phyloP scores from a whole-genome alignment of 23 tunicate genomes.

The Styela plicata region DNA sequence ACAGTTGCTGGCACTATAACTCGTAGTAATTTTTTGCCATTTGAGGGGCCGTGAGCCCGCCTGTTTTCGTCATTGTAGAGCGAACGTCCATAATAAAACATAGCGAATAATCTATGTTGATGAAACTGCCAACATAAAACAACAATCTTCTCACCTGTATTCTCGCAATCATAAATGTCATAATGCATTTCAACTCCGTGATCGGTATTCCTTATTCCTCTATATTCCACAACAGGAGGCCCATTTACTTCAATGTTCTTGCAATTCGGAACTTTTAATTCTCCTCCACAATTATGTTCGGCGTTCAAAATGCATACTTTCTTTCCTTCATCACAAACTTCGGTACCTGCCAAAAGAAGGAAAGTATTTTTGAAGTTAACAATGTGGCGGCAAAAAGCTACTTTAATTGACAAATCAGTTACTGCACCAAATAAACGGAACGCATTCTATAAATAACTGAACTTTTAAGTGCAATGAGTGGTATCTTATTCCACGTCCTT shows the following conservation, averaged over 20 bases:
- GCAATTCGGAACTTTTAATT: not conserved
- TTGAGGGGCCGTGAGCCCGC: no score
- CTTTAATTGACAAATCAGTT: no score
- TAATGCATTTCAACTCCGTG: not conserved
- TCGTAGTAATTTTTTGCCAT: no score
- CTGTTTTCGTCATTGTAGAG: no score
- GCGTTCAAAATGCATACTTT: not conserved
- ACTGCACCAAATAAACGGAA: no score
- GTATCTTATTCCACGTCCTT: no score
- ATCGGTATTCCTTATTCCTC: not conserved
- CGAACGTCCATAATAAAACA: not conserved
- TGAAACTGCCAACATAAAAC: not conserved
- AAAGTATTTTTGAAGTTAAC: no score
- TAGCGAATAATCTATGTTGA: not conserved
- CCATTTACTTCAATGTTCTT: not conserved
- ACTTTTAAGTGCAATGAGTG: no score
- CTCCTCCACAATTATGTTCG: not conserved
- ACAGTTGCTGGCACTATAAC: no score
- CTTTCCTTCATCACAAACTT: not conserved
- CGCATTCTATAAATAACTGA: no score
- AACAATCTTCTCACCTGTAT: not conserved
- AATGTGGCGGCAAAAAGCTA: no score
- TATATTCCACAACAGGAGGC: not conserved
- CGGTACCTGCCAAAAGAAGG: no score
- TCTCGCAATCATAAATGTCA: not conserved